Percentiles rank a stretch among this genome's conserved stretches.
These are phyloP conservation scores for Plagodis dolabraria DNA, from an alignment of 2,888 invertebrate genomes.

Conservation along the genomic window DNA sequence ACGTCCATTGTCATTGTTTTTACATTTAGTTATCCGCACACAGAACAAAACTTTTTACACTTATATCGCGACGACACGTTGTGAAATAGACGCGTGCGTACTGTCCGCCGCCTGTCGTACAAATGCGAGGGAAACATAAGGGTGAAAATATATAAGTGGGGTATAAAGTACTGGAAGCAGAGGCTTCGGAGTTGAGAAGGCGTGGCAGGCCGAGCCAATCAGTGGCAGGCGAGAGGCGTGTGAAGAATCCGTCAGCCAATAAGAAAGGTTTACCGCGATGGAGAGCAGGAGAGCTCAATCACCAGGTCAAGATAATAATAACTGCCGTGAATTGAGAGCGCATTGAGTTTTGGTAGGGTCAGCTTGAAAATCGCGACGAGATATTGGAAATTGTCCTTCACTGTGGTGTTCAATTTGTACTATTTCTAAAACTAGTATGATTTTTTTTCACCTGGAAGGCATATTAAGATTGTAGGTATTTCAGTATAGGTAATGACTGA, in stretches of 20 bases:
- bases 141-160: constrained; percentile 84
- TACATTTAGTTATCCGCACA: constrained; percentile 71
- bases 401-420: constrained; percentile 50
- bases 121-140: constrained; percentile 79
- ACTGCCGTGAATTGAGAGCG: constrained; percentile 83
- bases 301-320: constrained; percentile 84
- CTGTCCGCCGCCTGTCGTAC: constrained; percentile 67
- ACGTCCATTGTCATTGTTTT: constrained; percentile 89
- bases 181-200: constrained; percentile 70
- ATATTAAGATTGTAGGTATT: no score
- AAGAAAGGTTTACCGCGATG: constrained; percentile 53
- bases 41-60: constrained; percentile 75
- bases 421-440: constrained; percentile 28
- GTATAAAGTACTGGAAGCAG: constrained; percentile 77
- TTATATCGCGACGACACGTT: constrained; percentile 68
- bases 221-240: constrained; percentile 68
- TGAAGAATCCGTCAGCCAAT: constrained; percentile 68
- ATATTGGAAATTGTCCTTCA: constrained; percentile 66
- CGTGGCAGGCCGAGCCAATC: constrained; percentile 73
- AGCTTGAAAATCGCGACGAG: constrained; percentile 72
- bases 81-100: constrained; percentile 72
- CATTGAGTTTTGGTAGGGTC: constrained; percentile 82
- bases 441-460: no score
- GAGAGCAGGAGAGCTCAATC: constrained; percentile 82
- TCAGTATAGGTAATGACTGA: no score